A percentile compares a stretch with the other conserved stretches of the same genome.
These are phyloP conservation scores for Lepisosteus oculatus DNA, from an alignment of 2,113 vertebrate genomes.

Conservation along the genomic window DNA sequence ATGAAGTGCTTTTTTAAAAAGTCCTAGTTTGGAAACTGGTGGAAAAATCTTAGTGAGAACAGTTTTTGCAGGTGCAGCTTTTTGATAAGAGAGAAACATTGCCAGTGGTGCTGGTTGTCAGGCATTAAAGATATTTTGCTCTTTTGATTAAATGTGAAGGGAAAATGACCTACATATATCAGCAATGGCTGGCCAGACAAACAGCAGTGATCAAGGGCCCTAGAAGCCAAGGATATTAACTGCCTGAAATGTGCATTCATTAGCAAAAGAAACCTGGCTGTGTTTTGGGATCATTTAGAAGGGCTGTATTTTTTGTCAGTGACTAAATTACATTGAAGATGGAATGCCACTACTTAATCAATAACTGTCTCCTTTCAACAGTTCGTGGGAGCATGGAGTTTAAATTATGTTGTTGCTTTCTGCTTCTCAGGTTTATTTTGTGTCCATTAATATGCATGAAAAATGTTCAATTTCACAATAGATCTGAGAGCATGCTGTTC, in stretches of 20 bases:
- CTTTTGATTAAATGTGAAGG: neutral
- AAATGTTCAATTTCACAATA: neutral
- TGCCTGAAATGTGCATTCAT: neutral
- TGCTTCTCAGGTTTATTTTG: neutral
- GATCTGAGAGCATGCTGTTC: neutral
- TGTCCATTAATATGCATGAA: neutral
- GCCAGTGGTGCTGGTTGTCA: neutral
- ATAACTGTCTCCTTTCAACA: neutral
- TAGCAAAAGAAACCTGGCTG: neutral
- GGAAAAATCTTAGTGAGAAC: neutral
- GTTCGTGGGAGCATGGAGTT: neutral
- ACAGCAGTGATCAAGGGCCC: neutral
- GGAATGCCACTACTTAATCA: neutral
- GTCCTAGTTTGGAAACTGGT: neutral
- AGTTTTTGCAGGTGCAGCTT: neutral
- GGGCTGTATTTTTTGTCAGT: neutral
- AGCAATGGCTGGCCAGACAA: neutral
- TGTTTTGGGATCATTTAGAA: neutral
- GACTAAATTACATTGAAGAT: slow-evolving; percentile 6
- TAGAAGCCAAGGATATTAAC: neutral
- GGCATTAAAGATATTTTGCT: neutral
- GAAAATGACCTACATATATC: neutral
- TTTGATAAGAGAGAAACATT: neutral
- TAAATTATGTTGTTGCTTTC: slow-evolving; percentile 1
- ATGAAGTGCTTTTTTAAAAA: neutral